phyloP scores from a whole-genome alignment of 2,113 vertebrate species.

The Megaceryle torquata region DNA sequence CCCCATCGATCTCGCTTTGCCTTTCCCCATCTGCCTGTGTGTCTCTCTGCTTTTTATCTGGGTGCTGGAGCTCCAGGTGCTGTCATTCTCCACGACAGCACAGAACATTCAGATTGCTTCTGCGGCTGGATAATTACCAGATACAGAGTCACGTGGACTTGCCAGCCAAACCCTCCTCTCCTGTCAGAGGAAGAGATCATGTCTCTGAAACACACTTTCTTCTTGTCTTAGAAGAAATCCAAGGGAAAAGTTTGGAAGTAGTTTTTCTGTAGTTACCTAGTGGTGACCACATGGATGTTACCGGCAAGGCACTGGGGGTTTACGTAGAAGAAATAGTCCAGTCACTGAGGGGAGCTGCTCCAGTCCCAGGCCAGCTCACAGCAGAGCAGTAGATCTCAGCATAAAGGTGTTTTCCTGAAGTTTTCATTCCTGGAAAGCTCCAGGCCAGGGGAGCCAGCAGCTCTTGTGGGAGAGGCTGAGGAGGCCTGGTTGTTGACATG shows the following conservation, averaged over 20 bases:
- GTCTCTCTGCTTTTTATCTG: constrained; percentile 44
- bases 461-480: too few relatives aligned
- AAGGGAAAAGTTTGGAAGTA: neutral
- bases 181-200: constrained; percentile 30
- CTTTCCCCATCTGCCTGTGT: constrained; percentile 52
- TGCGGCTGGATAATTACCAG: constrained; percentile 59
- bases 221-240: neutral
- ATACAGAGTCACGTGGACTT: constrained; percentile 38
- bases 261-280: neutral
- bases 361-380: neutral
- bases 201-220: neutral
- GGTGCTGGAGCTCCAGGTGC: constrained; percentile 54
- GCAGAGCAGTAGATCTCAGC: neutral
- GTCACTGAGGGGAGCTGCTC: neutral
- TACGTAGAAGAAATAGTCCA: neutral
- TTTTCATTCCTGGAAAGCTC: neutral
- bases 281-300: neutral
- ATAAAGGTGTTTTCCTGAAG: neutral
- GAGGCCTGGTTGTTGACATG: neutral
- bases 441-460: too few relatives aligned
- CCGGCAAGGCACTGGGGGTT: neutral
- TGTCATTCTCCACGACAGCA: constrained; percentile 44
- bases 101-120: constrained; percentile 44
- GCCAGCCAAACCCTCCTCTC: neutral
- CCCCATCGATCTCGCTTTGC: too few relatives aligned